Base-by-base conservation (phyloP, 2,113 vertebrate genomes). In the Leptobrachium leishanense region DNA sequence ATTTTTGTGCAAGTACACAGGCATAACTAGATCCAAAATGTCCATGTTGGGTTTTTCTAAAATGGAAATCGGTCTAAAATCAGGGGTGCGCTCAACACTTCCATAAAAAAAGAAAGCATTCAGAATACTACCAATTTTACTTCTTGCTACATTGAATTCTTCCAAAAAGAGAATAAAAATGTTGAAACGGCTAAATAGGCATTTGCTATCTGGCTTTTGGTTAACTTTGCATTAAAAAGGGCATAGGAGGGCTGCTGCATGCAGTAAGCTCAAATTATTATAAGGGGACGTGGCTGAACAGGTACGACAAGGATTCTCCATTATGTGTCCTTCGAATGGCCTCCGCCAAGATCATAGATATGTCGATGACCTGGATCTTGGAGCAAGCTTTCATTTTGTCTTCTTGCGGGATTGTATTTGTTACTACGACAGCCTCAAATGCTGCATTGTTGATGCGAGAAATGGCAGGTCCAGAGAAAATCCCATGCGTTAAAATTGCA, bases 281-380 rank as follows among this genome's bases (percentile, higher is more conserved):
- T 85, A 98, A 92, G 0, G 96, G 97, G 2, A 98, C 95, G 0
- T 98, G 97, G 85, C 96, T 98, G 88, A 98, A 98, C 81, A 98
- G 92, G 82, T 97, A 98, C 59, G 96, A 98, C 81, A 98, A 95
- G 0, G 97, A 98, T 88, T 98, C 96, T 10, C 97, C 96, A 2
- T 98, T 98, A 92, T 98, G 96, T 62, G 95, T 98, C 88, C 96
- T 95, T 84, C 96, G 92, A 88, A 98, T 98, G 2, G 96, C 97
- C 81, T 98, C 96, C 0, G 97, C 97, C 89, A 98, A 88, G 83
- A 98, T 98, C 96, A 98, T 98, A 42, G 96, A 96, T 84, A 98
- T 98, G 86, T 97, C 97, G 74, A 98, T 96, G 81, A 98, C 94
- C 96, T 98, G 95, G 86, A 98, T 97, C 91, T 97, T 98, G 1